Conservation (phyloP, 1,140 invertebrate species). For the Cryptotermes secundus region DNA sequence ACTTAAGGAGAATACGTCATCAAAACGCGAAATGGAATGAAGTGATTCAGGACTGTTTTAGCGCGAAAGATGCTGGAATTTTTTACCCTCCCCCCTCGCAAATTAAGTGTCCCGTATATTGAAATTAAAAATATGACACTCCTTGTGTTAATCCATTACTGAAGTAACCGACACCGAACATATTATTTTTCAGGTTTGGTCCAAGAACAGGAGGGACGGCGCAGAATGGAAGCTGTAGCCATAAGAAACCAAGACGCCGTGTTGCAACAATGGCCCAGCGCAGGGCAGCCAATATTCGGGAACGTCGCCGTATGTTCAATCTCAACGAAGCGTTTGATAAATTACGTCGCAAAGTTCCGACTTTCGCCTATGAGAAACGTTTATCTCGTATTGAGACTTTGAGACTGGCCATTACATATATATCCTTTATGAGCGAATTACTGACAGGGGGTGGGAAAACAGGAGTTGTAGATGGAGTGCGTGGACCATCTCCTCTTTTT, state of each 20-base stretch:
- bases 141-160: no score
- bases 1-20: no score
- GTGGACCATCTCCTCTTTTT: conserved; percentile 37
- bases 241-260: conserved; percentile 79
- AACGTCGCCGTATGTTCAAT: conserved; percentile 94
- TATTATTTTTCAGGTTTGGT: conserved; percentile 29
- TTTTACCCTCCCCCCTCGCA: no score
- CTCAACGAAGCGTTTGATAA: conserved; percentile 97
- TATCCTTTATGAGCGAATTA: conserved; percentile 94
- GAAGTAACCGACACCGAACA: no score
- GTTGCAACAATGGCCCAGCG: conserved; percentile 88
- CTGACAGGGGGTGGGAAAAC: conserved; percentile 49
- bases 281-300: conserved; percentile 90
- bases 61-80: no score
- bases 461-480: conserved; percentile 45
- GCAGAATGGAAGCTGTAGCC: conserved; percentile 38
- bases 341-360: conserved; percentile 89
- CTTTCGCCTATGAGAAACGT: conserved; percentile 98
- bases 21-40: no score
- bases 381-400: conserved; percentile 97
- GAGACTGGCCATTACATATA: conserved; percentile 96
- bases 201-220: background rate
- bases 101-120: no score
- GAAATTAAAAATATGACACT: no score
- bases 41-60: no score